phyloP scores from a whole-genome alignment of 1,140 invertebrate species.

The Drosophila guanche region DNA sequence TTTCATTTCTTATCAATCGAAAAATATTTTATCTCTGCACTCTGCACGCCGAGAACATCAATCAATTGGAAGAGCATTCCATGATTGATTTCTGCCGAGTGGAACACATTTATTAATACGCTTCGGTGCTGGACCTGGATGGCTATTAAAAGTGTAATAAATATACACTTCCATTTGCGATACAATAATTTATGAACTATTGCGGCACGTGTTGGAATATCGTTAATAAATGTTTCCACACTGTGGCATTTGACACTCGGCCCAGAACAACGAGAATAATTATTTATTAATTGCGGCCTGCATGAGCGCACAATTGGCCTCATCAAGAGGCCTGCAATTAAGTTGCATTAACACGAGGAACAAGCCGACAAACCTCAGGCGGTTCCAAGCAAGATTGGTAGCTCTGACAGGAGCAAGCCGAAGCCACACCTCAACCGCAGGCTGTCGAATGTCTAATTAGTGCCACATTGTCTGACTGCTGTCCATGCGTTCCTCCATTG shows the following conservation, averaged over 20 bases:
- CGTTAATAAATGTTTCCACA: slow-evolving; percentile 74
- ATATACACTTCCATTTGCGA: slow-evolving; percentile 49
- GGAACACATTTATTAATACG: slow-evolving; percentile 47
- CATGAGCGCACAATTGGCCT: slow-evolving; percentile 62
- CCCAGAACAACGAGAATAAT: slow-evolving; percentile 56
- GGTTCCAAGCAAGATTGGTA: slow-evolving; percentile 7
- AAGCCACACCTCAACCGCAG: slow-evolving; percentile 4
- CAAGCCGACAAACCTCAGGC: slow-evolving; percentile 62
- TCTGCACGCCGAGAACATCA: slow-evolving; percentile 35
- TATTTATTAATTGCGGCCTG: slow-evolving; percentile 77
- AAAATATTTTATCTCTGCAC: too few species aligned
- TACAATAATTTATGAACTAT: slow-evolving; percentile 70
- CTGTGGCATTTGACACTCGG: slow-evolving; percentile 59
- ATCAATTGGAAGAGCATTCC: slow-evolving; percentile 53
- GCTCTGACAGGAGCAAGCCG: slow-evolving; percentile 8
- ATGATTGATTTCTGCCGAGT: slow-evolving; percentile 50
- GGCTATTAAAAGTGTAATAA: slow-evolving; percentile 49
- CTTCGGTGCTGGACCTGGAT: slow-evolving; percentile 15
- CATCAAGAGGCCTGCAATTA: slow-evolving; percentile 69
- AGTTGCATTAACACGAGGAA: slow-evolving; percentile 70
- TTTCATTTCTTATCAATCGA: slow-evolving; percentile 18
- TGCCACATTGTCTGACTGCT: slow-evolving; percentile 50
- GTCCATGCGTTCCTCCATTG: slow-evolving; percentile 51
- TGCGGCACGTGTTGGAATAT: slow-evolving; percentile 35
- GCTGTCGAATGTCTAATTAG: slow-evolving; percentile 59